Percentiles rank a stretch among this genome's conserved stretches.
phyloP scores from a whole-genome alignment of 2,888 invertebrate genomes.

The Chromoteleia sp. region DNA sequence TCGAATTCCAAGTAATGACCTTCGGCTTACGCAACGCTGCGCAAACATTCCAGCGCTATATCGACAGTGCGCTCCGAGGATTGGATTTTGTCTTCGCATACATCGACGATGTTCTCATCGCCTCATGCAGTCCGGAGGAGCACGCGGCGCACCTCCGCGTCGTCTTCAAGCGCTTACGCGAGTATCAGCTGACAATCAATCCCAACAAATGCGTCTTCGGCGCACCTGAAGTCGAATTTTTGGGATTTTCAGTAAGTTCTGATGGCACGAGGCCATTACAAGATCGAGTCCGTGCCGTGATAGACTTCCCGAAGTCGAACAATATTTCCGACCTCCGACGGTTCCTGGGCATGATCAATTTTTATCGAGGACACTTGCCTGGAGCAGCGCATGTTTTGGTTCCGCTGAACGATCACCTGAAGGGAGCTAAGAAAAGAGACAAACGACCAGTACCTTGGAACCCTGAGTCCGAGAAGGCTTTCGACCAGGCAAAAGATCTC shows the following conservation, averaged over 20 bases:
- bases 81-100: neutral
- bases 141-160: neutral
- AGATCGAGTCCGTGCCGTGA: neutral
- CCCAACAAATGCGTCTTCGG: neutral
- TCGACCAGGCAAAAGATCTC: neutral
- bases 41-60: slow-evolving; percentile 7
- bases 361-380: neutral
- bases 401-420: neutral
- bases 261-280: neutral
- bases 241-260: neutral
- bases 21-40: slow-evolving; percentile 72
- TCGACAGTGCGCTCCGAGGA: neutral
- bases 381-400: neutral
- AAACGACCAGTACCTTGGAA: neutral
- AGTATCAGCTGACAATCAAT: neutral
- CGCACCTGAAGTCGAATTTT: neutral
- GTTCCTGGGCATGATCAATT: neutral
- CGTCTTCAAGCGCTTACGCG: neutral
- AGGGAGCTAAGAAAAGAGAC: neutral
- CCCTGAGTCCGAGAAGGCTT: neutral
- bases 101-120: slow-evolving; percentile 6
- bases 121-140: neutral
- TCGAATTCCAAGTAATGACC: slow-evolving; percentile 44
- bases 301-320: neutral
- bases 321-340: neutral